These are phyloP conservation scores for Chaetura pelagica DNA, from an alignment of 2,113 vertebrate genomes.

Conservation along the genomic window DNA sequence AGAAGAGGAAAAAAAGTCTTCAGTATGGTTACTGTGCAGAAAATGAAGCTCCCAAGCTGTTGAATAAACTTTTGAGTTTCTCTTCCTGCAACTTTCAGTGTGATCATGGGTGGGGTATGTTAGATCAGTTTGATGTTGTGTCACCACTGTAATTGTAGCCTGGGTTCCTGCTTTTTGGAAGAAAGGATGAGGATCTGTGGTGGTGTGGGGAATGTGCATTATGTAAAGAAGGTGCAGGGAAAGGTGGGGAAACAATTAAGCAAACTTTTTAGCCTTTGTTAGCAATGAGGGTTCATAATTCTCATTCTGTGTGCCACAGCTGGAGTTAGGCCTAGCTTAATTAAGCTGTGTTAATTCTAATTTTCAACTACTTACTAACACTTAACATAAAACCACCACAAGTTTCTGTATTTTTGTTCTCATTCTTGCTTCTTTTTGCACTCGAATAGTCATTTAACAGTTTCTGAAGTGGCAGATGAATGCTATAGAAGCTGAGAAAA, in stretches of 20 bases:
- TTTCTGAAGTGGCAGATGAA: background rate
- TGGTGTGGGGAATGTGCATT: background rate
- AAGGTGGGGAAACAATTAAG: background rate
- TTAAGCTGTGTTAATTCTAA: background rate
- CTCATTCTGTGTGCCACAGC: background rate
- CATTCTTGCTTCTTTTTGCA: background rate
- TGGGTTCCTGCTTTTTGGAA: background rate
- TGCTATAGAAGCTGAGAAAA: background rate
- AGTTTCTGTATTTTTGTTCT: background rate
- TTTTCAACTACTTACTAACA: background rate
- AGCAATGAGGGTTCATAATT: background rate
- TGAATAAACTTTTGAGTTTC: background rate
- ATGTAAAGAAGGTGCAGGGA: background rate
- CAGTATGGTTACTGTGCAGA: background rate
- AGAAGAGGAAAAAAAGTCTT: background rate
- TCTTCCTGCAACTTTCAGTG: background rate
- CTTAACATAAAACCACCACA: background rate
- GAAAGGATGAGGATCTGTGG: rapidly evolving
- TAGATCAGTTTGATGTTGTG: background rate
- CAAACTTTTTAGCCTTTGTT: background rate
- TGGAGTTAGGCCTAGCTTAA: background rate
- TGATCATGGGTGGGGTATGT: rapidly evolving
- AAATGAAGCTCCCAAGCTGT: background rate
- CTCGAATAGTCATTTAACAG: background rate
- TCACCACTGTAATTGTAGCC: background rate